These are phyloP conservation scores for Aricia artaxerxes DNA, from an alignment of 2,888 invertebrate genomes.

Conservation along the genomic window DNA sequence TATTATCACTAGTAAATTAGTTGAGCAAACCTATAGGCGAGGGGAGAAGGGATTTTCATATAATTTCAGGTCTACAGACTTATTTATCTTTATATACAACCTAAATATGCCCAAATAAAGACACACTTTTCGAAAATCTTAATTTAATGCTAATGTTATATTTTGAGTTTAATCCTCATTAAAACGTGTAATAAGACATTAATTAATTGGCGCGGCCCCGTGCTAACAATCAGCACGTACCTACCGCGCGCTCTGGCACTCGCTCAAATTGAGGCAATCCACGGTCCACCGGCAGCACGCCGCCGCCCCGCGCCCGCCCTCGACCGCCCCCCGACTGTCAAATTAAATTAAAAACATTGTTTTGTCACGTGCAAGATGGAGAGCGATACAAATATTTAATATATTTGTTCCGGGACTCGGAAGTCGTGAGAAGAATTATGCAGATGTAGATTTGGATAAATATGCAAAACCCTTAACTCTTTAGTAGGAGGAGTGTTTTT, in stretches of 20 bases:
- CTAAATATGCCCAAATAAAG: no score
- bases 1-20: no score
- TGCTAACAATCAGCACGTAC: constrained; percentile 32
- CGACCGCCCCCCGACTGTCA: background rate
- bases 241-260: constrained; percentile 21
- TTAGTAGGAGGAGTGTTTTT: no score
- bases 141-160: constrained; percentile 1
- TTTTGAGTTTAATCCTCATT: constrained; percentile 6
- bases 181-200: constrained; percentile 30
- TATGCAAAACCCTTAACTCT: no score
- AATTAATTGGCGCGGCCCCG: constrained; percentile 28
- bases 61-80: background rate
- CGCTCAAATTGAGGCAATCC: constrained; percentile 66
- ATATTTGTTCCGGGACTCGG: background rate
- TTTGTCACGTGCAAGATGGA: constrained; percentile 1
- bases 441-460: no score
- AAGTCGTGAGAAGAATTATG: background rate
- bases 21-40: no score
- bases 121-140: background rate
- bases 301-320: constrained; percentile 5
- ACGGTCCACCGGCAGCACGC: constrained; percentile 37
- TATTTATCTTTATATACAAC: background rate
- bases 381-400: constrained; percentile 11
- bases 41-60: background rate
- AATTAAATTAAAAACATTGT: constrained; percentile 24